A percentile compares a stretch with the other conserved stretches of the same genome.
phyloP scores from a whole-genome alignment of 1,140 invertebrate genomes.

The Ceratosolen fusciceps region DNA sequence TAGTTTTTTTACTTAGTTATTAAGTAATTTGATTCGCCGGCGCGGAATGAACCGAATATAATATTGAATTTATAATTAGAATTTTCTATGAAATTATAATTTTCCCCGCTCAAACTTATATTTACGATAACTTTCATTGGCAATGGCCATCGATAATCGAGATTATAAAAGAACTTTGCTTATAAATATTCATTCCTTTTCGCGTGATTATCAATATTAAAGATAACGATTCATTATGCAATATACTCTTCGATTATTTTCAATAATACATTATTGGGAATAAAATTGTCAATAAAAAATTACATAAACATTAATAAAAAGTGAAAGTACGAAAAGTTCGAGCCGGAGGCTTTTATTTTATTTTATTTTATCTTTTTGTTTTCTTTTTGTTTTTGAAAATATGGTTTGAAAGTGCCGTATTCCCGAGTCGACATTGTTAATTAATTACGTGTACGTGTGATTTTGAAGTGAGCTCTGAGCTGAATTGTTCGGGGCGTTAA shows the following conservation, averaged over 20 bases:
- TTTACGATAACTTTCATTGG: not conserved
- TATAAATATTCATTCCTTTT: conserved; percentile 4
- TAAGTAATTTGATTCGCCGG: too few relatives aligned
- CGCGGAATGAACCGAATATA: not conserved
- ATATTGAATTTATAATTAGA: not conserved
- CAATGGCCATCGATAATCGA: not conserved
- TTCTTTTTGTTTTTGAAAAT: not conserved
- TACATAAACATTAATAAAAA: not conserved
- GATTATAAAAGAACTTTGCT: not conserved
- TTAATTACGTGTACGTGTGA: too few relatives aligned
- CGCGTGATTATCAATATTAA: not conserved
- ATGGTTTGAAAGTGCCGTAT: too few relatives aligned
- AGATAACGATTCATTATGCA: not conserved
- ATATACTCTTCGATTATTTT: not conserved
- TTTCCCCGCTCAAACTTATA: not conserved
- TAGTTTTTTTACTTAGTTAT: too few relatives aligned
- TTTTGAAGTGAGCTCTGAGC: too few relatives aligned
- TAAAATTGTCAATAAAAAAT: not conserved
- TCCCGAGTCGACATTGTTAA: too few relatives aligned
- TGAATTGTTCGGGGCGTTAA: too few relatives aligned
- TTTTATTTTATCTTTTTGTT: not conserved
- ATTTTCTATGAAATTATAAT: not conserved
- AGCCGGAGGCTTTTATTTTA: too few relatives aligned
- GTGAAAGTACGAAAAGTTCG: not conserved
- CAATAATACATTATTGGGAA: not conserved